Evolutionary conservation across 2,888 invertebrate genomes (phyloP).

Genomic region (Anorthoa munda): DNA sequence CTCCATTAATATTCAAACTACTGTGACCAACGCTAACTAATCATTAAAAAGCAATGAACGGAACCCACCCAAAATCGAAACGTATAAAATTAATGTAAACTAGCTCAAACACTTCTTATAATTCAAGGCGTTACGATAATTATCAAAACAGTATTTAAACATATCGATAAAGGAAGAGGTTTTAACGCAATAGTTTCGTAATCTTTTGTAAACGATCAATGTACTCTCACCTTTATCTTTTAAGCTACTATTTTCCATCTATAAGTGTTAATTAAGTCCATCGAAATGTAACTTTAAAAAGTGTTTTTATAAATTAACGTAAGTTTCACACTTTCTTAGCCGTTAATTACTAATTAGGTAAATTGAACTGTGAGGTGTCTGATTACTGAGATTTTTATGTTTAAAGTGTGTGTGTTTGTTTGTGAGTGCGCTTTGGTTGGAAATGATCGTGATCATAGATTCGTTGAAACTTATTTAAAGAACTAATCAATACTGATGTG

Average conservation of each 20-base stretch:
- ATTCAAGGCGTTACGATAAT: constrained; percentile 37
- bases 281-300: constrained; percentile 13
- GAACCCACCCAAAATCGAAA: constrained; percentile 21
- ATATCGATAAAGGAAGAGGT: constrained; percentile 32
- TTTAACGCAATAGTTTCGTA: constrained; percentile 17
- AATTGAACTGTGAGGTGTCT: constrained; percentile 42
- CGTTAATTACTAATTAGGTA: constrained; percentile 51
- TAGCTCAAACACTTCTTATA: constrained; percentile 34
- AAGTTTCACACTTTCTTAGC: constrained; percentile 44
- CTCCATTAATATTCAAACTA: constrained; percentile 23
- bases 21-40: not conserved
- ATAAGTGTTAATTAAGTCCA: constrained; percentile 38
- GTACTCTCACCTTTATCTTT: constrained; percentile 35
- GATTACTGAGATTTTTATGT: constrained; percentile 44
- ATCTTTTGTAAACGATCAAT: constrained; percentile 48
- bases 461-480: constrained; percentile 22
- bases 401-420: no score
- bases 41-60: constrained; percentile 38
- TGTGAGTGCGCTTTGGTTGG: not conserved
- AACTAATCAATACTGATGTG: constrained; percentile 8
- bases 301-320: constrained; percentile 39
- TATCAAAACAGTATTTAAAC: constrained; percentile 48
- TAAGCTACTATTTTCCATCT: not conserved
- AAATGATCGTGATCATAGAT: constrained; percentile 30
- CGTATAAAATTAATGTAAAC: constrained; percentile 57